Conservation (phyloP, 2,113 vertebrate species). For the Corythoichthys intestinalis region DNA sequence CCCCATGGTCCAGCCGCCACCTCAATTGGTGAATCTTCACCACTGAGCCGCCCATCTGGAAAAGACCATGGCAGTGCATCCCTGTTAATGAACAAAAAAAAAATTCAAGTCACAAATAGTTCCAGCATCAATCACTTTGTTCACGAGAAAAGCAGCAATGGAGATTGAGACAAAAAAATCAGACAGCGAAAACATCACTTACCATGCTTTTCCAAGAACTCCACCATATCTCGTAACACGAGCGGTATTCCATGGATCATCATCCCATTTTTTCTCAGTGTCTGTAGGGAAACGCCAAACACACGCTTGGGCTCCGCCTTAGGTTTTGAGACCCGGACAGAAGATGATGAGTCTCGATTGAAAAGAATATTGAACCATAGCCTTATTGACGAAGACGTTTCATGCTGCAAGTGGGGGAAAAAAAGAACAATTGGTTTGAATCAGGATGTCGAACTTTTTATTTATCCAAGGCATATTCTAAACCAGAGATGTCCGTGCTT, state of each 20-base stretch:
- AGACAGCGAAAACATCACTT: slow-evolving; percentile 2
- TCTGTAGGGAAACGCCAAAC: slow-evolving; percentile 72
- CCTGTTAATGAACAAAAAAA: slow-evolving; percentile 53
- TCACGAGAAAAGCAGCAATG: too few species aligned
- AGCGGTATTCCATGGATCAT: slow-evolving; percentile 58
- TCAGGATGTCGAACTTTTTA: not conserved
- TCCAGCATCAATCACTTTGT: not conserved
- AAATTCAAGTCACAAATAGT: not conserved
- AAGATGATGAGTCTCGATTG: slow-evolving; percentile 34
- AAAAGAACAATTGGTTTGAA: not conserved
- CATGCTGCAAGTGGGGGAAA: slow-evolving; percentile 27
- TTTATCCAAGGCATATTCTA: too few species aligned
- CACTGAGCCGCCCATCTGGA: slow-evolving; percentile 72
- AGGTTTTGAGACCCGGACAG: slow-evolving; percentile 22
- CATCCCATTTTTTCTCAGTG: slow-evolving; percentile 45
- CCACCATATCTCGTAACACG: slow-evolving; percentile 71
- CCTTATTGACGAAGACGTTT: slow-evolving; percentile 47
- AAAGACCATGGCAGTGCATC: slow-evolving; percentile 71
- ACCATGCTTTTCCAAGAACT: slow-evolving; percentile 75
- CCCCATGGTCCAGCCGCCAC: slow-evolving; percentile 69
- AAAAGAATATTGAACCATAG: slow-evolving; percentile 39
- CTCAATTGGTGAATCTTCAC: slow-evolving; percentile 66
- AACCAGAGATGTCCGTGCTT: too few species aligned
- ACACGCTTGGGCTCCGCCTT: slow-evolving; percentile 17
- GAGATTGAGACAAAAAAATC: not conserved